Evolutionary conservation across 2,797 vertebrate species (phyloP), one percentile per base, ranked within the genome.

Genomic region (Pseudochaenichthys georgianus): DNA sequence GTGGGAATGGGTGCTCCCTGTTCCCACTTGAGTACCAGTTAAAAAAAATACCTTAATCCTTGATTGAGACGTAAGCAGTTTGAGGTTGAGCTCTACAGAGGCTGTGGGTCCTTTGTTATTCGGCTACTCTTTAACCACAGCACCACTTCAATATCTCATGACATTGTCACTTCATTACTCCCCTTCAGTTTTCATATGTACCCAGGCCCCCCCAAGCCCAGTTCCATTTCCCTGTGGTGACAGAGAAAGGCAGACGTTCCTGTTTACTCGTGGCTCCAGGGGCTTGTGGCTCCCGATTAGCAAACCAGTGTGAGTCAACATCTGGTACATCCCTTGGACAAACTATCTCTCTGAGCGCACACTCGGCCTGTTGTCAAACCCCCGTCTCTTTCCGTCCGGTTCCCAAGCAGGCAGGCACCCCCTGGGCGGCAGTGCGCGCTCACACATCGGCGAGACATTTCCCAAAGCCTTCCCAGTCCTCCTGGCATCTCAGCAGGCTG

Each of bases 261-360:
- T 93, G 84, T 94, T 94, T 92, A 75, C 89, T 88, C 81, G 77
- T 93, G 94, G 93, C 93, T 95, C 93, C 94, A 86, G 84, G 89
- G 88, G 85, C 91, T 93, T 93, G 91, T 87, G 90, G 92, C 89
- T 93, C 83, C 85, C 90, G 92, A 95, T 95, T 95, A 95, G 93
- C 93, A 93, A 91, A 94, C 93, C 90, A 93, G 90, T 84, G 91
- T 87, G 92, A 94, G 94, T 94, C 93, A 95, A 95, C 92, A 95
- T 91, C 89, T 88, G 89, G 89, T 91, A 94, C 93, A 94, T 93
- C 90, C 88, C 84, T 77, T 89, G 83, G 91, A 92, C 91, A 92
- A 91, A 94, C 85, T 88, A 83, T 88, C 84, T 86, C 86, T 80
- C 89, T 73, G 17, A 83, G 86, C 50, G 82, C 84, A 89, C 90